These are phyloP conservation scores for Cotesia typhae DNA, from an alignment of 1,140 invertebrate species.

Conservation along the genomic window DNA sequence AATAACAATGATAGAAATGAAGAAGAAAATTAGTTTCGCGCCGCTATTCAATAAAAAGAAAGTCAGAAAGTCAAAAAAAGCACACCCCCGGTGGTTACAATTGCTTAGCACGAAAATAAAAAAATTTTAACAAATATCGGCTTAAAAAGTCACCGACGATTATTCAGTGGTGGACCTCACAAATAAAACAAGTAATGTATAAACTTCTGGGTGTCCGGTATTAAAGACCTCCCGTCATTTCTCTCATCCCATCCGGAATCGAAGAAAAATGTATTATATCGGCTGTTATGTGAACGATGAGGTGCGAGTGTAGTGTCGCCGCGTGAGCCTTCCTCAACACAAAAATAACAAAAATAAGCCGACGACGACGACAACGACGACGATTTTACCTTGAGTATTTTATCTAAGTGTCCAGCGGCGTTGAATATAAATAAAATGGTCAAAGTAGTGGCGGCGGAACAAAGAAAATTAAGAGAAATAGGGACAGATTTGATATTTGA, in stretches of 20 bases:
- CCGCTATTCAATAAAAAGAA: too few relatives aligned
- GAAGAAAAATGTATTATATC: constrained; percentile 31
- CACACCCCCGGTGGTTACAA: too few relatives aligned
- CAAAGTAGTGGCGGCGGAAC: too few relatives aligned
- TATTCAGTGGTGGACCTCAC: constrained; percentile 25
- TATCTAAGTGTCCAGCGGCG: too few relatives aligned
- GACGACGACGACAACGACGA: too few relatives aligned
- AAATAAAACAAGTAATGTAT: neutral
- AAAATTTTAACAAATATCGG: neutral
- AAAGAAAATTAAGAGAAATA: too few relatives aligned
- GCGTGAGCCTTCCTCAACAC: constrained; percentile 34
- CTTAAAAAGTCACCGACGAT: constrained; percentile 16
- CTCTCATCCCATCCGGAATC: constrained; percentile 25
- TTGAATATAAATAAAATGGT: too few relatives aligned
- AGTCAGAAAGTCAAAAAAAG: too few relatives aligned
- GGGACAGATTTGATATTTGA: too few relatives aligned
- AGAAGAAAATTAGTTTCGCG: too few relatives aligned
- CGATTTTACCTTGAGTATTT: too few relatives aligned
- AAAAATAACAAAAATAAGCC: constrained; percentile 14
- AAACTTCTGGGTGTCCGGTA: constrained; percentile 32
- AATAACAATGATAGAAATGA: too few relatives aligned
- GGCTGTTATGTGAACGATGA: constrained; percentile 15
- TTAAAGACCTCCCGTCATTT: neutral
- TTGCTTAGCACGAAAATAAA: neutral
- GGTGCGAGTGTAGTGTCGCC: neutral